Evolutionary conservation across 2,888 invertebrate genomes (phyloP).

Genomic region (Drosophila fungiperda): DNA sequence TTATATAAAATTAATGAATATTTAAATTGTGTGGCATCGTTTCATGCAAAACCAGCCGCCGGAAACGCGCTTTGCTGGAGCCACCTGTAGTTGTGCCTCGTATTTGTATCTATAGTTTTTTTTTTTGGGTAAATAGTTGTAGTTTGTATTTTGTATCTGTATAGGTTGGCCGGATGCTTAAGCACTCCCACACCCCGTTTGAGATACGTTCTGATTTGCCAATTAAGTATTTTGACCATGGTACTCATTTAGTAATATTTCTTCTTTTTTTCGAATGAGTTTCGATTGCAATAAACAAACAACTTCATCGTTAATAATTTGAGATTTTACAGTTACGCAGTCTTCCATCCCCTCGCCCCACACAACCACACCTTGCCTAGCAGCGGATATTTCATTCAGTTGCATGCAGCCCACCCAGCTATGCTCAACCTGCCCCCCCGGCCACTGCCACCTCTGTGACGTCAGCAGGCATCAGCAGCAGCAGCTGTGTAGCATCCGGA

Average conservation of each 20-base stretch:
- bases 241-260: conserved; percentile 22
- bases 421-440: background rate
- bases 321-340: conserved; percentile 58
- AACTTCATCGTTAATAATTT: conserved; percentile 72
- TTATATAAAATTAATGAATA: conserved; percentile 77
- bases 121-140: background rate
- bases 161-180: conserved; percentile 57
- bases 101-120: conserved; percentile 1
- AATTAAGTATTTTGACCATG: conserved; percentile 42
- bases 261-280: conserved; percentile 35
- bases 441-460: conserved; percentile 37
- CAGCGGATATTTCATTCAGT: conserved; percentile 65
- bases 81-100: conserved; percentile 54
- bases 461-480: conserved; percentile 28
- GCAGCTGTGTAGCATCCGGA: conserved; percentile 43
- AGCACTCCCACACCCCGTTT: conserved; percentile 38
- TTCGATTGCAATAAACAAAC: conserved; percentile 68
- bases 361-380: conserved; percentile 11
- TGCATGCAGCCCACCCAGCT: conserved; percentile 21
- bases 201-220: conserved; percentile 38
- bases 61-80: conserved; percentile 76
- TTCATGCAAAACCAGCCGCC: conserved; percentile 67
- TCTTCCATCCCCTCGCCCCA: background rate
- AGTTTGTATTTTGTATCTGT: conserved; percentile 5
- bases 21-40: conserved; percentile 68